Conservation (phyloP, 92 coral and sea anemone genomes). For the Zoanthus gigantus region DNA sequence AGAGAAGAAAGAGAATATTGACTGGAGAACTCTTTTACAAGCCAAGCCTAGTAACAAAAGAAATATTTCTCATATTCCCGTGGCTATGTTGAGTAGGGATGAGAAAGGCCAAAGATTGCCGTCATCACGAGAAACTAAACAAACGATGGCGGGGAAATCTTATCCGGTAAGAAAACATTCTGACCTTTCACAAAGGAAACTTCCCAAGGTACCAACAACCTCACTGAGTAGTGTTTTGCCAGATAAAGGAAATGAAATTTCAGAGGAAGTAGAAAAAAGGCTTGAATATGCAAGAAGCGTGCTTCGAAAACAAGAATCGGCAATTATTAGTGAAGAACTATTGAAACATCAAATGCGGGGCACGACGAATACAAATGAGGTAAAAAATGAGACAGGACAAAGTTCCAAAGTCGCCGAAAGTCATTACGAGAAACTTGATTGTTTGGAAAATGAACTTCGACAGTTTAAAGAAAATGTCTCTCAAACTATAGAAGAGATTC, state of each 20-base stretch:
- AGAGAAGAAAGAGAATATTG: not conserved
- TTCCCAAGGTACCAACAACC: constrained; percentile 27
- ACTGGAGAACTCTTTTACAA: constrained; percentile 39
- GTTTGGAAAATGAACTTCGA: constrained; percentile 14
- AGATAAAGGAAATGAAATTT: constrained; percentile 29
- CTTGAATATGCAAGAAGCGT: constrained; percentile 18
- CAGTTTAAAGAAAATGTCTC: constrained; percentile 16
- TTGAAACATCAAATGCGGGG: not conserved
- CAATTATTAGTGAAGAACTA: constrained; percentile 9
- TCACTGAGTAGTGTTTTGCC: constrained; percentile 27
- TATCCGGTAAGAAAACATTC: not conserved
- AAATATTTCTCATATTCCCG: constrained; percentile 33
- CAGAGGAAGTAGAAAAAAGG: constrained; percentile 33
- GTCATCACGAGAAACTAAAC: not conserved
- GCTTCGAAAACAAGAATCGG: constrained; percentile 24
- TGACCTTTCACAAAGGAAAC: constrained; percentile 24
- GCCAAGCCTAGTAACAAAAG: constrained; percentile 25
- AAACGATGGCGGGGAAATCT: not conserved
- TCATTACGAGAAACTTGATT: not conserved
- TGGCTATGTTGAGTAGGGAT: not conserved
- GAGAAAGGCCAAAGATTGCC: not conserved
- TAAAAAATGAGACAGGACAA: not conserved
- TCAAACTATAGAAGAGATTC: constrained; percentile 21
- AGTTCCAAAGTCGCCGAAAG: not conserved
- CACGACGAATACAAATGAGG: not conserved